Conservation (phyloP, 2,888 invertebrate genomes). For the Papilio demoleus region DNA sequence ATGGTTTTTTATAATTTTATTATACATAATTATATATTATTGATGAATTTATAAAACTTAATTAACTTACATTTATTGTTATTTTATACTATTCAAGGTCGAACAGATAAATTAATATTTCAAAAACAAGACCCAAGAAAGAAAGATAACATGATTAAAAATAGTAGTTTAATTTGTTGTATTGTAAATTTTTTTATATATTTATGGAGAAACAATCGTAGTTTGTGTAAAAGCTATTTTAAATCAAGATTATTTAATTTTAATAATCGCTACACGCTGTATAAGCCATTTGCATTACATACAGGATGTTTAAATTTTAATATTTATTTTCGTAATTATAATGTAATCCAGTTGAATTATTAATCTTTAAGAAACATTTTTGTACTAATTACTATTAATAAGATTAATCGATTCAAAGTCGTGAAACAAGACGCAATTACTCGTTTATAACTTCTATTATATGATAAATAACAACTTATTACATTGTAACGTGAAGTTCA, state of each 20-base stretch:
- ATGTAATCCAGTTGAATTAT: not conserved
- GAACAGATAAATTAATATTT: too few relatives aligned
- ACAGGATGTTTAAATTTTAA: not conserved
- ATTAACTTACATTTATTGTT: conserved; percentile 28
- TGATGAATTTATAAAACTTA: conserved; percentile 27
- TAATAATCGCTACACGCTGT: conserved; percentile 5
- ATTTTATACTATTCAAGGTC: conserved; percentile 20
- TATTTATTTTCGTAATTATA: not conserved
- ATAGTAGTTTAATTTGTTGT: not conserved
- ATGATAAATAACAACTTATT: not conserved
- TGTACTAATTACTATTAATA: not conserved
- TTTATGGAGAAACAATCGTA: not conserved
- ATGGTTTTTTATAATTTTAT: conserved; percentile 35
- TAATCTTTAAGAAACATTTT: not conserved
- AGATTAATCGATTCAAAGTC: conserved; percentile 9
- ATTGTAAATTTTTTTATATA: not conserved
- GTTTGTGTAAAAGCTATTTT: not conserved
- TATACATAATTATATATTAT: conserved; percentile 37
- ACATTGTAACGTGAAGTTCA: not conserved
- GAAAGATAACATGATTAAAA: not conserved
- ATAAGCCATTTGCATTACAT: not conserved
- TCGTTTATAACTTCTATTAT: not conserved
- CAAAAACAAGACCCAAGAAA: not conserved
- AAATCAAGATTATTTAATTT: not conserved
- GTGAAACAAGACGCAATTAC: conserved; percentile 13